These are phyloP conservation scores for Apamea crenata DNA, from an alignment of 2,888 invertebrate genomes.

Conservation along the genomic window DNA sequence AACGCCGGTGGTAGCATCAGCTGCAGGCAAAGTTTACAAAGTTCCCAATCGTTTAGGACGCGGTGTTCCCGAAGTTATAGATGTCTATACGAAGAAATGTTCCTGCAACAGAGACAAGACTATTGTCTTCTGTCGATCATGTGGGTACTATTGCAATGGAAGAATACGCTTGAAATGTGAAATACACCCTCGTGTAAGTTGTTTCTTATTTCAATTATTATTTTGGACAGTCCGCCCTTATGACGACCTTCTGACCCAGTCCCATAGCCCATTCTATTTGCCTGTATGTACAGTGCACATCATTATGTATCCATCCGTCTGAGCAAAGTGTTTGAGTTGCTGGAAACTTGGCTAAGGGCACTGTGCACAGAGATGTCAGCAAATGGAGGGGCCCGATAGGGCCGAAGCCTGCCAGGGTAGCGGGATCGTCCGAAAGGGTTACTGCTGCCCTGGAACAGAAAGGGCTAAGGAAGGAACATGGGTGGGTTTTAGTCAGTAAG, in stretches of 20 bases:
- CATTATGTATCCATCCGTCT: neutral
- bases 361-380: too few relatives aligned
- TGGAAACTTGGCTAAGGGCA: neutral
- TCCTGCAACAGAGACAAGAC: conserved; percentile 83
- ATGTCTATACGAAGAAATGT: conserved; percentile 79
- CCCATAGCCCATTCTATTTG: neutral
- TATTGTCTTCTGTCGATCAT: conserved; percentile 86
- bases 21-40: conserved; percentile 78
- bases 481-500: too few relatives aligned
- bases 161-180: conserved; percentile 85
- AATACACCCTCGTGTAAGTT: conserved; percentile 84
- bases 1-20: conserved; percentile 84
- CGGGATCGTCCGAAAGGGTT: too few relatives aligned
- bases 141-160: conserved; percentile 86
- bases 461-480: too few relatives aligned
- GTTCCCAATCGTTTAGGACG: conserved; percentile 79
- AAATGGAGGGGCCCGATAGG: too few relatives aligned
- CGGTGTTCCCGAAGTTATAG: conserved; percentile 81
- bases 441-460: too few relatives aligned
- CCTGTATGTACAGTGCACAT: neutral
- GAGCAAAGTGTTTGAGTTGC: neutral
- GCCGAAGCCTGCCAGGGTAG: too few relatives aligned
- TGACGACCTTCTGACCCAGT: too few relatives aligned
- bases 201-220: neutral
- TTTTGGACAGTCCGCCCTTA: neutral